phyloP scores from a whole-genome alignment of 2,888 invertebrate genomes.

The Oscheius sp. region DNA sequence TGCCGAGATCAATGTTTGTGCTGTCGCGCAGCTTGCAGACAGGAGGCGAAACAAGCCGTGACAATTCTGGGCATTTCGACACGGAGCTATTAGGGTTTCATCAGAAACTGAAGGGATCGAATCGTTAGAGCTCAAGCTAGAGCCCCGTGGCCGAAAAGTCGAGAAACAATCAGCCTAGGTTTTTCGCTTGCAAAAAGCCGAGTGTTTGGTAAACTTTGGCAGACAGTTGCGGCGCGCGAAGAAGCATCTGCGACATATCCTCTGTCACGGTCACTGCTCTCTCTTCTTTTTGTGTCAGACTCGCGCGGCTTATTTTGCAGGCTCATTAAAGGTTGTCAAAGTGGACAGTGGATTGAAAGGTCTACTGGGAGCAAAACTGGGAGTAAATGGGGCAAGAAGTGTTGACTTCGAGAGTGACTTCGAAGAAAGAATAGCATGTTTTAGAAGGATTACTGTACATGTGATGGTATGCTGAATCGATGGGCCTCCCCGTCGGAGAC shows the following conservation, averaged over 20 bases:
- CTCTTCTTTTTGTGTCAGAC: too few relatives aligned
- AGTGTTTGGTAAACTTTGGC: slow-evolving; percentile 37
- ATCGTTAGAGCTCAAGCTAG: too few relatives aligned
- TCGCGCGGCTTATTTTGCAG: not conserved
- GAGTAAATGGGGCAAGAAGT: not conserved
- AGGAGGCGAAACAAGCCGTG: slow-evolving; percentile 28
- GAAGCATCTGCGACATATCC: slow-evolving; percentile 25
- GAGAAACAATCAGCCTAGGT: slow-evolving; percentile 35
- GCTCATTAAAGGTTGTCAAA: not conserved
- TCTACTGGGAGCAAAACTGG: not conserved
- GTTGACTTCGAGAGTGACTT: not conserved
- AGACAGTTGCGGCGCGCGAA: slow-evolving; percentile 35
- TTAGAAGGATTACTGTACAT: slow-evolving; percentile 35
- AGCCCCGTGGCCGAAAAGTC: slow-evolving; percentile 14
- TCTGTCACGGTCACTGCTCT: slow-evolving; percentile 17
- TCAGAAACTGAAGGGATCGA: not conserved
- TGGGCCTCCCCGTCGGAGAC: slow-evolving; percentile 26
- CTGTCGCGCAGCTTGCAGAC: slow-evolving; percentile 38
- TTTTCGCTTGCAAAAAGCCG: slow-evolving; percentile 35
- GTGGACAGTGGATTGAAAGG: too few relatives aligned
- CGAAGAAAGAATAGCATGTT: slow-evolving; percentile 3
- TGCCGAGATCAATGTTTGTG: slow-evolving; percentile 32
- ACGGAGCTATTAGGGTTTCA: not conserved
- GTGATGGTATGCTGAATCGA: slow-evolving; percentile 32
- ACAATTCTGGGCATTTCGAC: slow-evolving; percentile 15